Percentiles rank a stretch among this genome's conserved stretches.
These are phyloP conservation scores for Phylloscopus trochilus DNA, from an alignment of 2,113 vertebrate species.

Conservation along the genomic window DNA sequence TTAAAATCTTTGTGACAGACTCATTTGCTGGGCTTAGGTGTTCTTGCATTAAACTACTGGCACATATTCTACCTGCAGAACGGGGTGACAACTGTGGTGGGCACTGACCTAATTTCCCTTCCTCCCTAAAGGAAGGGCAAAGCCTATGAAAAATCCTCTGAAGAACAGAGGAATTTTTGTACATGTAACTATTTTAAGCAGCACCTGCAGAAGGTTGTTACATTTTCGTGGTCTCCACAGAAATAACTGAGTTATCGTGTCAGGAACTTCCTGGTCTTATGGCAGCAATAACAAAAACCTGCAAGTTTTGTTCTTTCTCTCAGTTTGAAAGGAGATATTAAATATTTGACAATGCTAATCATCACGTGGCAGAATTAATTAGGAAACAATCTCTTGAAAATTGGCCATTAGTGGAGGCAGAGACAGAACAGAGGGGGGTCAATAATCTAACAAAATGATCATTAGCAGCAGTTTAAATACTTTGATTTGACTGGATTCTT, in stretches of 20 bases:
- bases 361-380: neutral
- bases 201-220: neutral
- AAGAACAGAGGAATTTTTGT: neutral
- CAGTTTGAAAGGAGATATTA: neutral
- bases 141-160: neutral
- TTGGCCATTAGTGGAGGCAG: neutral
- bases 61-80: neutral
- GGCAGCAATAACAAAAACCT: neutral
- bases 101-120: neutral
- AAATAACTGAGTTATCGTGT: neutral
- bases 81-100: neutral
- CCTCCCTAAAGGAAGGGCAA: neutral
- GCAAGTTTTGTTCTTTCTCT: neutral
- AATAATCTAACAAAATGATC: constrained; percentile 4
- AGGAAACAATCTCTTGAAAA: neutral
- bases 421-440: neutral
- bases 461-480: neutral
- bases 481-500: neutral
- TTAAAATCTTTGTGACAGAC: neutral
- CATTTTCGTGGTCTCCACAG: neutral
- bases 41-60: neutral
- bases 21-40: neutral
- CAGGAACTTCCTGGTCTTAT: neutral
- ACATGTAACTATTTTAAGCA: neutral
- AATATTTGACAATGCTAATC: neutral